phyloP scores from a whole-genome alignment of 2,113 vertebrate species.

The Cygnus buccinator region DNA sequence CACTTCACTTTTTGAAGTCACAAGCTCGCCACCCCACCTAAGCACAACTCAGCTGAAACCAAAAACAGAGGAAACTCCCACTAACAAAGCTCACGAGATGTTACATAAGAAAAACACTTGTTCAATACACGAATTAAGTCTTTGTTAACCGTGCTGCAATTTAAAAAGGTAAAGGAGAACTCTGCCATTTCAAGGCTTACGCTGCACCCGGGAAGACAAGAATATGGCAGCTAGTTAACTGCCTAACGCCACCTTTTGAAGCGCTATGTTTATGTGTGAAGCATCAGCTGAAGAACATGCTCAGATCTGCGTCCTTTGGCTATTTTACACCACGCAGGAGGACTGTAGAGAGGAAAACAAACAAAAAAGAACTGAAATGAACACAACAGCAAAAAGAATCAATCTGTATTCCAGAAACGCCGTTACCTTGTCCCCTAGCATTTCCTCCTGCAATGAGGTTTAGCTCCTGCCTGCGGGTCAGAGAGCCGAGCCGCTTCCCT shows the following conservation, averaged over 20 bases:
- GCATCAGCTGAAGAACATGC: not conserved
- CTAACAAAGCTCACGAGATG: not conserved
- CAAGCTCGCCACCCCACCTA: not conserved
- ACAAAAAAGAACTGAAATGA: not conserved
- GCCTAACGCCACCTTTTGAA: not conserved
- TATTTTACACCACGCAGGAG: not conserved
- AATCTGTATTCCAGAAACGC: not conserved
- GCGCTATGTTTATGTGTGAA: not conserved
- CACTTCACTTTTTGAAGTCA: slow-evolving; percentile 29
- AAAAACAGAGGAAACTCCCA: not conserved
- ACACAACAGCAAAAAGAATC: not conserved
- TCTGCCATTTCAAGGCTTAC: not conserved
- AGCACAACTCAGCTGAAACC: not conserved
- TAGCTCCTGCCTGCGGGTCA: not conserved
- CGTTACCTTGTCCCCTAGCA: not conserved
- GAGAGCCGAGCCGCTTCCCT: slow-evolving; percentile 18
- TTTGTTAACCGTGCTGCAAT: not conserved
- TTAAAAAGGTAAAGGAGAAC: not conserved
- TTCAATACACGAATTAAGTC: not conserved
- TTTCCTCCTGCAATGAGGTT: slow-evolving; percentile 14
- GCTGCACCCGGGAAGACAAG: not conserved
- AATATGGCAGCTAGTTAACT: not conserved
- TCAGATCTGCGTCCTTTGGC: not conserved
- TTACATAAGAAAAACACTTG: not conserved
- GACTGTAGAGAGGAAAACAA: not conserved